Percentiles rank a stretch among this genome's conserved stretches.
Conservation (phyloP, 2,888 invertebrate genomes). For the Penaeus monodon region DNA sequence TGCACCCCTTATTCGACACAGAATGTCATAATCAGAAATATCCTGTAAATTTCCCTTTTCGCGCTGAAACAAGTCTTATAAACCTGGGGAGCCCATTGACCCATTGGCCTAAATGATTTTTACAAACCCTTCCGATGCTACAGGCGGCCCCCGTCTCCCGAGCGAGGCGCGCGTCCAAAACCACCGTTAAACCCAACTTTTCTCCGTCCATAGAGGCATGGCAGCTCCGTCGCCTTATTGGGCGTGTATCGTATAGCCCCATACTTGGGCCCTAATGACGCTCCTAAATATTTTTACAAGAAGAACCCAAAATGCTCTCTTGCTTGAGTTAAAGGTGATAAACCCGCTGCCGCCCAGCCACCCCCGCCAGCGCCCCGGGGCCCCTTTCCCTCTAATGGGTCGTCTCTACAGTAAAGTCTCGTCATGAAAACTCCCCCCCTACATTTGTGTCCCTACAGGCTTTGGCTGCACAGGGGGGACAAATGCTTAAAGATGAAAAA, state of each 20-base stretch:
- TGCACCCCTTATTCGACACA: too few species aligned
- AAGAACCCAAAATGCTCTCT: slow-evolving; percentile 30
- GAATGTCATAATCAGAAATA: too few species aligned
- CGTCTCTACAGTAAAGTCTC: too few species aligned
- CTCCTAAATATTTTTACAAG: slow-evolving; percentile 39
- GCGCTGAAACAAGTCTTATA: too few species aligned
- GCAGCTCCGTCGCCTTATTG: slow-evolving; percentile 33
- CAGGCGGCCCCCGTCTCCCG: slow-evolving; percentile 25
- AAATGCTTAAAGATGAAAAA: neutral
- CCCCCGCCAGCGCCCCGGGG: neutral
- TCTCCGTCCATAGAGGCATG: slow-evolving; percentile 32
- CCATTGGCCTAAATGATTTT: slow-evolving; percentile 27
- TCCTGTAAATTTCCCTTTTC: too few species aligned
- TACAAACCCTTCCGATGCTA: slow-evolving; percentile 34
- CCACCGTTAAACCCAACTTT: slow-evolving; percentile 30
- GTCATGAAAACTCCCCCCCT: neutral
- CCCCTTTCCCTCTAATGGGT: too few species aligned
- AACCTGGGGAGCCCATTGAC: too few species aligned
- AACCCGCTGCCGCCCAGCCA: slow-evolving; percentile 16
- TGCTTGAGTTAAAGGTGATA: slow-evolving; percentile 37
- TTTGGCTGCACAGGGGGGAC: too few species aligned
- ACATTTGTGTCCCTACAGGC: neutral
- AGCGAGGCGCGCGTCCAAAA: slow-evolving; percentile 36
- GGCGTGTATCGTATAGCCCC: slow-evolving; percentile 28
- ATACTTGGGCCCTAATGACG: slow-evolving; percentile 34